Evolutionary conservation across 2,888 invertebrate genomes (phyloP), one percentile per base, ranked within the genome.

Genomic region (Meiosimyza platycephala): DNA sequence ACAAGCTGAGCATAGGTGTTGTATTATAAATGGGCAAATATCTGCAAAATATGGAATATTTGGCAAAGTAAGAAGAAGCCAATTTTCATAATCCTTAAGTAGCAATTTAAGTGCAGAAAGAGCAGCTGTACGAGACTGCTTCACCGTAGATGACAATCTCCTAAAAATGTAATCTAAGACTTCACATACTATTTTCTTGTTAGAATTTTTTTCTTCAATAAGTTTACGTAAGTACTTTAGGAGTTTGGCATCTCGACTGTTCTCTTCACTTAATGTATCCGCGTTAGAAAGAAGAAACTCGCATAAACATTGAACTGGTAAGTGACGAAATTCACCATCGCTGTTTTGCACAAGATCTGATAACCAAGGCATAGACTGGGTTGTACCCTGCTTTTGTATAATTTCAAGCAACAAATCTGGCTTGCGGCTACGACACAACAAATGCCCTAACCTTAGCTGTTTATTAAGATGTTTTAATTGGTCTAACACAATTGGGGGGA

Each of bases 251-350:
- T 94, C 92, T 77, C 94, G 93, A 48, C 81, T 84, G 70, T 87
- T 88, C 71, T 94, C 93, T n/a, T 91, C 89, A 80, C 92, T 92
- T 78, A 93, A 92, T 75, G 91, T 90, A 3, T 89, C 89, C 0
- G 91, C 88, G 71, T 90, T 90, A 75, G 92, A 91, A 2, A 97
- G 90, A 65, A 98, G 90, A 88, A 98, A 98, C 89, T 98, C 98
- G 89, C 98, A 98, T 65, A 99, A 90, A 84, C 98, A 98, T 84
- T 98, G 98, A n/a, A 98, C 97, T 0, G 98, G 98, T 22, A 99
- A 89, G 79, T 97, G 95, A 82, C 95, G 94, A 77, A 89, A 88
- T 70, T 88, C 87, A 4, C 85, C 94, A 83, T 97, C 97, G 78
- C 95, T 95, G 79, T 94, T 95, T 80, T 97, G 94, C 15, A 98